phyloP scores from a whole-genome alignment of 2,113 vertebrate species.

The Nothoprocta pentlandii region DNA sequence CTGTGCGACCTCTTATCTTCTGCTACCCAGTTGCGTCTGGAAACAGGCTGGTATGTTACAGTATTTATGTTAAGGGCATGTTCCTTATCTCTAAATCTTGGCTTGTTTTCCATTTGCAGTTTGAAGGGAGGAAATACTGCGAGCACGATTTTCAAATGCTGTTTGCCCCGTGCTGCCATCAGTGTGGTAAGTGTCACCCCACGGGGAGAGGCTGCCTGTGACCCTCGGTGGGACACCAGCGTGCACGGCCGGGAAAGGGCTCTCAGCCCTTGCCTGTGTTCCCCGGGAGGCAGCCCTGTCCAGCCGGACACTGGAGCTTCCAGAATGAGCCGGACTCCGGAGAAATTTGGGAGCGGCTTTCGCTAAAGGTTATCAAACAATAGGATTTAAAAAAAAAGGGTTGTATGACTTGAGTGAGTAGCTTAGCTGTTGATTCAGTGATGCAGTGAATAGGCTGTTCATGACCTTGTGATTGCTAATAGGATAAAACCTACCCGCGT shows the following conservation, averaged over 20 bases:
- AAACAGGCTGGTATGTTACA: background rate
- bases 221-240: background rate
- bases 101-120: slow-evolving; percentile 81
- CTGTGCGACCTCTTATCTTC: background rate
- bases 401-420: background rate
- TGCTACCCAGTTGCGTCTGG: background rate
- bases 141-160: slow-evolving; percentile 99
- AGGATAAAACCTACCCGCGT: too few relatives aligned
- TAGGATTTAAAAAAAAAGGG: background rate
- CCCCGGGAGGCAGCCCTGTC: background rate
- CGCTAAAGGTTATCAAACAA: background rate
- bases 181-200: slow-evolving; percentile 90
- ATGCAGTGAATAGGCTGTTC: background rate
- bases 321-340: background rate
- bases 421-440: background rate
- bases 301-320: background rate
- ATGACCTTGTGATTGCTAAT: background rate
- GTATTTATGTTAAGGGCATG: background rate
- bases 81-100: background rate
- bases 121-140: slow-evolving; percentile 98
- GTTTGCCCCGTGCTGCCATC: slow-evolving; percentile 97
- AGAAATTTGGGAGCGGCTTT: background rate
- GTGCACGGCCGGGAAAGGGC: background rate
- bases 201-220: background rate
- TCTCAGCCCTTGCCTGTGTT: background rate